Conservation (phyloP, 1,140 invertebrate genomes). For the Cydia amplana region DNA sequence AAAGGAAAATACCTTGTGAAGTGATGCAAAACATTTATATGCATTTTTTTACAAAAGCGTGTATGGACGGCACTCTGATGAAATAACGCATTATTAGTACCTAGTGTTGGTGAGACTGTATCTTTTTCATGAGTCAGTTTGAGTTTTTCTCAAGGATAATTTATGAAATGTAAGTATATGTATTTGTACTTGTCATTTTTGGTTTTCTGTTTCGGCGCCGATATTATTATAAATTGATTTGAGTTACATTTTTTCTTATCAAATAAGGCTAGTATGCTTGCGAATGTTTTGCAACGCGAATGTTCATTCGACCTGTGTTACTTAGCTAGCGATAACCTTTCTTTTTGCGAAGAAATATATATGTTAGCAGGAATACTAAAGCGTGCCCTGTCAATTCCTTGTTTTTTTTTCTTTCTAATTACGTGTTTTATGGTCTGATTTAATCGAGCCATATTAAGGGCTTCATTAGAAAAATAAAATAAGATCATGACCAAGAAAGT, state of each 20-base stretch:
- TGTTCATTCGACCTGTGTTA: neutral
- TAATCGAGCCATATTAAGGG: no score
- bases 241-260: neutral
- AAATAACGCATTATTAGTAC: slow-evolving; percentile 13
- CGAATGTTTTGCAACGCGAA: slow-evolving; percentile 21
- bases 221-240: neutral
- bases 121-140: slow-evolving; percentile 9
- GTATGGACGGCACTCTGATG: neutral
- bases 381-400: no score
- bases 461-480: no score
- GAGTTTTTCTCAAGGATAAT: neutral
- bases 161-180: slow-evolving; percentile 16
- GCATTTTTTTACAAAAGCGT: neutral
- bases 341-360: neutral
- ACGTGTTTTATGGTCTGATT: no score
- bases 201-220: neutral
- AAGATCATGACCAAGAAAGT: no score
- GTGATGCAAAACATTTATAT: slow-evolving; percentile 9
- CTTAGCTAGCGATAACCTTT: slow-evolving; percentile 1
- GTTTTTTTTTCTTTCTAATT: no score
- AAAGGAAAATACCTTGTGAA: neutral
- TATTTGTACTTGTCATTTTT: neutral
- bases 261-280: neutral
- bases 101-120: neutral
- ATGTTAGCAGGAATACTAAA: neutral